phyloP scores from a whole-genome alignment of 2,888 invertebrate genomes.

The Apantesis nais region DNA sequence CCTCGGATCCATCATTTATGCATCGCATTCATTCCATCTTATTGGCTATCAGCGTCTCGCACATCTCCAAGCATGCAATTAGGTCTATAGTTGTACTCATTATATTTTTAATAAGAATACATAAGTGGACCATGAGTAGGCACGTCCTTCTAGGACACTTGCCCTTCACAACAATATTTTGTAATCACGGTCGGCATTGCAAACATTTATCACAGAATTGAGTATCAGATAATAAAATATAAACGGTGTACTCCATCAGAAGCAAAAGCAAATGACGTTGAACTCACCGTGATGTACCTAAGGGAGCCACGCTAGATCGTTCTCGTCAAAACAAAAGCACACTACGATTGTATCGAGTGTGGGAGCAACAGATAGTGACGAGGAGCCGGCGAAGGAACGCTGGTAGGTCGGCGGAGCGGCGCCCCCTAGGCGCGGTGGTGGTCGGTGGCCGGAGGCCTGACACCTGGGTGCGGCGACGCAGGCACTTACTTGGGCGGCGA shows the following conservation, averaged over 20 bases:
- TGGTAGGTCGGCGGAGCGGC: not conserved
- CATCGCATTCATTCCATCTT: not conserved
- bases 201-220: not conserved
- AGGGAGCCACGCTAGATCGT: conserved; percentile 28
- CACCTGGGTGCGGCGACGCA: not conserved
- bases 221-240: not conserved
- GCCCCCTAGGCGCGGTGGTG: conserved; percentile 24
- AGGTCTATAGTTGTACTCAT: not conserved
- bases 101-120: not conserved
- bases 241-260: not conserved
- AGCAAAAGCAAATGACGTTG: not conserved
- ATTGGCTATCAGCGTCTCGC: not conserved
- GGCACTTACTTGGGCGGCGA: conserved; percentile 25
- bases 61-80: no score
- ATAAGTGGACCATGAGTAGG: not conserved
- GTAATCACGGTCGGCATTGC: not conserved
- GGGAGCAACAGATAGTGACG: conserved; percentile 37
- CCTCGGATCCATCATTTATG: not conserved
- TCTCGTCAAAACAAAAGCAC: conserved; percentile 43
- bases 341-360: conserved; percentile 36
- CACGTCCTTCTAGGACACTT: not conserved
- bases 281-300: conserved; percentile 1
- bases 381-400: not conserved
- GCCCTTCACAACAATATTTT: not conserved
- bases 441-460: not conserved